phyloP scores from a whole-genome alignment of 2,113 vertebrate genomes.

The Cololabis saira region DNA sequence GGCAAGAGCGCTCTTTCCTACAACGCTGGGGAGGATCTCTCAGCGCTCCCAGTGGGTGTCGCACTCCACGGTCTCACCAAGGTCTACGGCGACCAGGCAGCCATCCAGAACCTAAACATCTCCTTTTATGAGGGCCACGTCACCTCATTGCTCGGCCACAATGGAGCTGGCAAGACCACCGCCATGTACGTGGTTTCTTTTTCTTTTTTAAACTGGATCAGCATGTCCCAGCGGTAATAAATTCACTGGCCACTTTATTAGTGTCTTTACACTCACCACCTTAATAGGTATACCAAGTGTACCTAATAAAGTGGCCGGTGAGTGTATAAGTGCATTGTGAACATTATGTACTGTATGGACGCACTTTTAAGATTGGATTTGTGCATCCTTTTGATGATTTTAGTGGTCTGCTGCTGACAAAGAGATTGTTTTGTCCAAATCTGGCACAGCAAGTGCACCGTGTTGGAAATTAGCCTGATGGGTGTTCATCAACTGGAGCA shows the following conservation, averaged over 20 bases:
- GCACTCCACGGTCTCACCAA: conserved; percentile 91
- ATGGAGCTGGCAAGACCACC: conserved; percentile 97
- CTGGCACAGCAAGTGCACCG: conserved; percentile 55
- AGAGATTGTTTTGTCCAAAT: conserved; percentile 65
- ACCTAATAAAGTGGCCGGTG: no score
- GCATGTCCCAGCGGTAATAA: conserved; percentile 14
- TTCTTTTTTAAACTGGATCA: conserved; percentile 10
- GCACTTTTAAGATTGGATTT: conserved; percentile 49
- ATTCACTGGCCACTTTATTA: background rate
- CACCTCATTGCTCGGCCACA: conserved; percentile 93
- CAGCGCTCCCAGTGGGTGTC: conserved; percentile 87
- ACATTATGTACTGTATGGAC: conserved; percentile 21
- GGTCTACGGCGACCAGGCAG: conserved; percentile 86
- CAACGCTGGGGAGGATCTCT: conserved; percentile 84
- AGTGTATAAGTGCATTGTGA: conserved; percentile 10
- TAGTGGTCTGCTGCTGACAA: conserved; percentile 56
- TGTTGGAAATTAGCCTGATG: conserved; percentile 34
- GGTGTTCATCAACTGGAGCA: conserved; percentile 60
- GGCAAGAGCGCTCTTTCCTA: conserved; percentile 65
- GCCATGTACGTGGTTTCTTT: conserved; percentile 89
- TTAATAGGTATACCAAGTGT: no score
- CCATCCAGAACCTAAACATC: conserved; percentile 91
- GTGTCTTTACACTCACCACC: no score
- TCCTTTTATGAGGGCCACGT: conserved; percentile 95
- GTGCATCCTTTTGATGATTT: conserved; percentile 62